phyloP scores from a whole-genome alignment of 2,797 vertebrate genomes.

The Bradypodion pumilum region DNA sequence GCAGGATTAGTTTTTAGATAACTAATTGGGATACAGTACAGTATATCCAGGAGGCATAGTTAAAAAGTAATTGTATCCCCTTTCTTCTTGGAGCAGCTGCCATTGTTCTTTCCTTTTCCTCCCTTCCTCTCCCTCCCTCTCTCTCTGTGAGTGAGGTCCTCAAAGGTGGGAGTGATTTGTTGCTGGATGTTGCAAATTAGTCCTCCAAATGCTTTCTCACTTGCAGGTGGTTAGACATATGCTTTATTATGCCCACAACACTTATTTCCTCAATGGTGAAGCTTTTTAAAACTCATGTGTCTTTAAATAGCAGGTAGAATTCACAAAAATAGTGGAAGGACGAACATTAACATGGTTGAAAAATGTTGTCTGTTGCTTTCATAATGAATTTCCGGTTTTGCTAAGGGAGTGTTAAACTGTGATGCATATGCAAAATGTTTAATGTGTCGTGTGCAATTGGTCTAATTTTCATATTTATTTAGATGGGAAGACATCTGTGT shows the following conservation, averaged over 20 bases:
- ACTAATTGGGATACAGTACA: not conserved
- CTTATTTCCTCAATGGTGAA: constrained; percentile 42
- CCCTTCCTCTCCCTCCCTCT: too few species aligned
- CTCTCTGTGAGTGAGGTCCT: not conserved
- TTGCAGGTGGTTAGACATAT: constrained; percentile 53
- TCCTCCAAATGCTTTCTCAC: constrained; percentile 10
- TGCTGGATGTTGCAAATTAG: constrained; percentile 14
- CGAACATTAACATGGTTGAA: not conserved
- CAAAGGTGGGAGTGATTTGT: constrained; percentile 32
- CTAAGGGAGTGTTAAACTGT: not conserved
- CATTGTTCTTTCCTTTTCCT: not conserved
- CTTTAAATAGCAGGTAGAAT: not conserved
- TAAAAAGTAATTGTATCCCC: not conserved
- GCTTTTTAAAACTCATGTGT: constrained; percentile 9
- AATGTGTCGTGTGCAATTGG: not conserved
- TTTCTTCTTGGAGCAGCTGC: not conserved
- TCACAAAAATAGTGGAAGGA: not conserved
- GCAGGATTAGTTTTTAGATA: not conserved
- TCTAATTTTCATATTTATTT: not conserved
- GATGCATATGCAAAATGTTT: not conserved
- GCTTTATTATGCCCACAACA: constrained; percentile 41
- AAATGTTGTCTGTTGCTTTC: not conserved
- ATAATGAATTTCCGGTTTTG: not conserved
- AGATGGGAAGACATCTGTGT: not conserved
- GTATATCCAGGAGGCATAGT: not conserved